phyloP scores from a whole-genome alignment of 1,140 invertebrate species.

The Archivesica marissinica region DNA sequence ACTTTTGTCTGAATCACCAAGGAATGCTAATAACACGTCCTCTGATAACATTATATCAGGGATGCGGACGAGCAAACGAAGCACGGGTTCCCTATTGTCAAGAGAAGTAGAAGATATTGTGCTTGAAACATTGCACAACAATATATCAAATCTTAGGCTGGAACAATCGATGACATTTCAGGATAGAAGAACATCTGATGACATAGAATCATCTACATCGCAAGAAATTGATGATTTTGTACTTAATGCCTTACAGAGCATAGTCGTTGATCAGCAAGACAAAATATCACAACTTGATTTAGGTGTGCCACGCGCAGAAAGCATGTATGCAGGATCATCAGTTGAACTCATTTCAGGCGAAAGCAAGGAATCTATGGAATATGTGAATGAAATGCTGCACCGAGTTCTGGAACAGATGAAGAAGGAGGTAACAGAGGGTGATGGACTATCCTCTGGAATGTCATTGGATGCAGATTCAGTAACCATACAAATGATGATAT shows the following conservation, averaged over 20 bases:
- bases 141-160: slow-evolving; percentile 50
- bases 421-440: slow-evolving; percentile 1
- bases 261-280: slow-evolving; percentile 54
- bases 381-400: slow-evolving; percentile 50
- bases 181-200: neutral
- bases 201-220: neutral
- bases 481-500: slow-evolving; percentile 34
- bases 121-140: slow-evolving; percentile 59
- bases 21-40: neutral
- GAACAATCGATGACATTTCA: slow-evolving; percentile 45
- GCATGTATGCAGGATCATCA: neutral
- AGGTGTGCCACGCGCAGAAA: neutral
- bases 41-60: no score
- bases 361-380: slow-evolving; percentile 34
- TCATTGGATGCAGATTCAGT: neutral
- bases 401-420: slow-evolving; percentile 35
- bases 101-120: slow-evolving; percentile 56
- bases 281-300: slow-evolving; percentile 31
- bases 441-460: neutral
- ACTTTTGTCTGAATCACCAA: slow-evolving; percentile 26
- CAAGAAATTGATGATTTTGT: slow-evolving; percentile 59
- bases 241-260: slow-evolving; percentile 34
- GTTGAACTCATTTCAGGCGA: slow-evolving; percentile 16
- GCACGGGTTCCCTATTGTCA: slow-evolving; percentile 18
- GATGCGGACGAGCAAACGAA: neutral